A percentile compares a stretch with the other conserved stretches of the same genome.
Conservation (phyloP, 1,140 invertebrate species). For the Sipha flava region DNA sequence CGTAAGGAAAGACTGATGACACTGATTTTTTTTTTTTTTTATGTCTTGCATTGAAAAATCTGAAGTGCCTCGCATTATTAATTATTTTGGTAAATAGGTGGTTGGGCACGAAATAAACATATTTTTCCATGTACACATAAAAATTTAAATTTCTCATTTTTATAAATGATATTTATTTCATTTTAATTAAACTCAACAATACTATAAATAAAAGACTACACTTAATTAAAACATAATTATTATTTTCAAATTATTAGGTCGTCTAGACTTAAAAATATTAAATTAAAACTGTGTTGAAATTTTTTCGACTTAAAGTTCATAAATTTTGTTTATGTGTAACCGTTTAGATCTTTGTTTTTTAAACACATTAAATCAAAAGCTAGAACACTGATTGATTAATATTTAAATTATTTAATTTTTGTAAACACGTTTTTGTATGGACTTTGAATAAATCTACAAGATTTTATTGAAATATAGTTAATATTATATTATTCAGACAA, state of each 20-base stretch:
- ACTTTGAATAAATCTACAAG: background rate
- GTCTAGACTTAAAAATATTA: background rate
- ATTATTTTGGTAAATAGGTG: slow-evolving; percentile 7
- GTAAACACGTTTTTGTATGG: background rate
- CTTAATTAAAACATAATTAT: background rate
- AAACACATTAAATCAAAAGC: background rate
- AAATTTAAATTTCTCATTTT: background rate
- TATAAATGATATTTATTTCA: background rate
- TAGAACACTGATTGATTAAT: background rate
- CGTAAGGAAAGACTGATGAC: slow-evolving; percentile 30
- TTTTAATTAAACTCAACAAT: background rate
- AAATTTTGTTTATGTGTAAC: background rate
- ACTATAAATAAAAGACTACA: background rate
- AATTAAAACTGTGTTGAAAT: background rate
- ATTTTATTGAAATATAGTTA: background rate
- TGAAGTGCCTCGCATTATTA: slow-evolving; percentile 17
- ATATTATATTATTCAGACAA: background rate
- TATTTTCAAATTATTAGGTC: background rate
- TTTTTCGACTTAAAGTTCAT: no score
- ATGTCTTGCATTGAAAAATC: slow-evolving; percentile 14
- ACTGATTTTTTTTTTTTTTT: background rate
- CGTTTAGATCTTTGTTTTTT: background rate
- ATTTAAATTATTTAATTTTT: background rate
- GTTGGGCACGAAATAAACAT: background rate
- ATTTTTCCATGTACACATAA: slow-evolving; percentile 23